Percentiles rank a stretch among this genome's conserved stretches.
phyloP scores from a whole-genome alignment of 2,113 vertebrate genomes.

The Paradoxurus hermaphroditus region DNA sequence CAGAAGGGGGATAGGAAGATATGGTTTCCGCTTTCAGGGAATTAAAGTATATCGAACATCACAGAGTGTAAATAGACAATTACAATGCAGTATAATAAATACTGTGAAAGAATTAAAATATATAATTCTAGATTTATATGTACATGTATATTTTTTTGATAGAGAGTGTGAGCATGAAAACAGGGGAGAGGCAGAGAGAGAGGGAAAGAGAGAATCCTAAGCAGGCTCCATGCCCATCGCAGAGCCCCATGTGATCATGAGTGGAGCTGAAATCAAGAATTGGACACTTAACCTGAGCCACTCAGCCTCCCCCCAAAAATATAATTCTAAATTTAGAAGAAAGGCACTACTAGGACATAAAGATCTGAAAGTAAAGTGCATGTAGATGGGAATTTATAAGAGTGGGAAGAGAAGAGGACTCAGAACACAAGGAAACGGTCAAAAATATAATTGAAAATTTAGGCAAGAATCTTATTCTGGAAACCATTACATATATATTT shows the following conservation, averaged over 20 bases:
- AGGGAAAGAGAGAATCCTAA: too few relatives aligned
- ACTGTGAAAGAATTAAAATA: not conserved
- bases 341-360: not conserved
- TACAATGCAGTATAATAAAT: not conserved
- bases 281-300: too few relatives aligned
- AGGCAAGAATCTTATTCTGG: not conserved
- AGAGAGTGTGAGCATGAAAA: too few relatives aligned
- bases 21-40: not conserved
- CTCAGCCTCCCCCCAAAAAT: not conserved
- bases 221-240: too few relatives aligned
- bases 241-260: too few relatives aligned
- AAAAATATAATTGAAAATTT: not conserved
- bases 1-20: not conserved
- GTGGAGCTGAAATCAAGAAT: too few relatives aligned
- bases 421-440: not conserved
- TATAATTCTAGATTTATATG: not conserved
- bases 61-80: not conserved
- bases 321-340: not conserved
- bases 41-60: not conserved
- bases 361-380: not conserved
- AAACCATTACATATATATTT: not conserved
- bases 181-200: too few relatives aligned
- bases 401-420: not conserved
- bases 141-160: too few relatives aligned
- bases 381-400: not conserved